These are phyloP conservation scores for Dascyllus trimaculatus DNA, from an alignment of 2,113 vertebrate species.

Conservation along the genomic window DNA sequence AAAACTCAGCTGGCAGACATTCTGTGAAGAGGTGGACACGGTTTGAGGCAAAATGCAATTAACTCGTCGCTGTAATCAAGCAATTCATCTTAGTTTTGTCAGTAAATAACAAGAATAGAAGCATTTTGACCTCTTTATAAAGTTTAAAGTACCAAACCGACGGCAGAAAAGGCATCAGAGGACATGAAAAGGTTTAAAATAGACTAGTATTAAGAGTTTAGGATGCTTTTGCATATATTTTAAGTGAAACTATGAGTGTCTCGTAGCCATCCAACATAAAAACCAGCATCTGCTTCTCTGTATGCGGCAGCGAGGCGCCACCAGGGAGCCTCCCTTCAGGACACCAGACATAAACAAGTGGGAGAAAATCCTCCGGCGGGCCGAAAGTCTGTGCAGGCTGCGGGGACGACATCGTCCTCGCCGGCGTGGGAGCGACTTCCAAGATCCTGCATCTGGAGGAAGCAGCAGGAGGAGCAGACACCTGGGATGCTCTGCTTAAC, in stretches of 20 bases:
- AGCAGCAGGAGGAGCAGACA: slow-evolving; percentile 22
- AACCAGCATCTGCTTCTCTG: slow-evolving; percentile 12
- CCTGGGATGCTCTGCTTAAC: slow-evolving; percentile 33
- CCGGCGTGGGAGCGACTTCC: slow-evolving; percentile 22
- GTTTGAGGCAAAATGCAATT: slow-evolving; percentile 25
- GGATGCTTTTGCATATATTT: not conserved
- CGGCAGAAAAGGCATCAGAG: no score
- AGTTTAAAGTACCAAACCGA: not conserved
- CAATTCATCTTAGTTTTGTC: slow-evolving; percentile 10
- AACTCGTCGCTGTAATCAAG: slow-evolving; percentile 9
- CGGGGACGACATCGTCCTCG: slow-evolving; percentile 20
- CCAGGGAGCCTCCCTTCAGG: slow-evolving; percentile 1
- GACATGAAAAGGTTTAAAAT: no score
- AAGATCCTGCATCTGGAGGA: slow-evolving; percentile 47
- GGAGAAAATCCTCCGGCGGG: slow-evolving; percentile 15
- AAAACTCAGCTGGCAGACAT: no score
- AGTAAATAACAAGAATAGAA: slow-evolving; percentile 7
- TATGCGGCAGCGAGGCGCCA: not conserved
- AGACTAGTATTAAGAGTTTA: not conserved
- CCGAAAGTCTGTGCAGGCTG: slow-evolving; percentile 1
- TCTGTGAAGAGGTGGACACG: not conserved
- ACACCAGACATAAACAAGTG: not conserved
- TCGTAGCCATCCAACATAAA: not conserved
- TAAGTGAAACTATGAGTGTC: not conserved
- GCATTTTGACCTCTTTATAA: slow-evolving; percentile 4